Evolutionary conservation across 2,888 invertebrate species (phyloP).

Genomic region (Synergus japonicus): DNA sequence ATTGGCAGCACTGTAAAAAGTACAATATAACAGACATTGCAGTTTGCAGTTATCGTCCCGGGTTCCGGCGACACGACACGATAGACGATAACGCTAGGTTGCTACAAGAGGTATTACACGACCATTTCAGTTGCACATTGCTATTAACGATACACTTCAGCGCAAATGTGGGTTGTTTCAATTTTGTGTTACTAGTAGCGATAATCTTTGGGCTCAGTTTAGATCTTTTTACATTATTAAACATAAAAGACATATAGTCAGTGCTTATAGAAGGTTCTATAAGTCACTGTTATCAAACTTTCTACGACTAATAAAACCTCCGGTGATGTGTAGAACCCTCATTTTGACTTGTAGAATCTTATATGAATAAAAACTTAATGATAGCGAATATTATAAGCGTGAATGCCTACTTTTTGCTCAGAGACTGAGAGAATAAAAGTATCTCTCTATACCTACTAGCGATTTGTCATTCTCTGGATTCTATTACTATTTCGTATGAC

Average conservation of each 20-base stretch:
- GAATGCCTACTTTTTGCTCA: too few relatives aligned
- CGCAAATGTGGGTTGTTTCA: not conserved
- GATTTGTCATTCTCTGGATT: conserved; percentile 31
- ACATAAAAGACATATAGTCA: too few relatives aligned
- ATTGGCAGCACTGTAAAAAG: conserved; percentile 49
- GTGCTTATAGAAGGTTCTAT: too few relatives aligned
- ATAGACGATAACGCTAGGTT: conserved; percentile 11
- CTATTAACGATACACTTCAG: not conserved
- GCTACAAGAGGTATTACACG: not conserved
- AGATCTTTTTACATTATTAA: not conserved
- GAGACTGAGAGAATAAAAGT: conserved; percentile 46
- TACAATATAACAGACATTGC: not conserved
- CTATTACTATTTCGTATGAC: conserved; percentile 20
- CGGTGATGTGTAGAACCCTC: too few relatives aligned
- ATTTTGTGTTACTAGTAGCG: not conserved
- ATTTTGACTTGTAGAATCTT: too few relatives aligned
- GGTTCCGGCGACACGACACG: conserved; percentile 13
- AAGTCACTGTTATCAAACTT: too few relatives aligned
- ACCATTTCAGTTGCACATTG: not conserved
- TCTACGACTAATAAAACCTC: too few relatives aligned
- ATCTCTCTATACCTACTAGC: conserved; percentile 45
- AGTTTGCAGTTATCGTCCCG: conserved; percentile 9
- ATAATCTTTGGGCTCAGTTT: not conserved
- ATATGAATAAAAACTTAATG: too few relatives aligned
- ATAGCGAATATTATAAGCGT: too few relatives aligned